Percentiles rank a stretch among this genome's conserved stretches.
phyloP scores from a whole-genome alignment of 2,797 vertebrate genomes.

The Furcifer pardalis region DNA sequence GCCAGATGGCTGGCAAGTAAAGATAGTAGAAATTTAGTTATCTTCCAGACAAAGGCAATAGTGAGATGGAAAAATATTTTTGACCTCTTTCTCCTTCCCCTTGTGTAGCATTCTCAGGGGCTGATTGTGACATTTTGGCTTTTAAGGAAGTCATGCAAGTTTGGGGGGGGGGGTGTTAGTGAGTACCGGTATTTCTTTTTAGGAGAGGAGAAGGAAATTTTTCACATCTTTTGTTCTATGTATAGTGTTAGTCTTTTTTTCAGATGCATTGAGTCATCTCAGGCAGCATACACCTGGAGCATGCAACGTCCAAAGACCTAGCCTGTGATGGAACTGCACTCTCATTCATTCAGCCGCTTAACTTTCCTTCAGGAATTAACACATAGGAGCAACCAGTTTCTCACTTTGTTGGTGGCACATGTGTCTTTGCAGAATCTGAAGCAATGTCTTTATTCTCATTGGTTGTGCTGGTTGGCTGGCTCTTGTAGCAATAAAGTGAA shows the following conservation, averaged over 20 bases:
- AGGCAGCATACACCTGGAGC: neutral
- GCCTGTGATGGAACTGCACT: neutral
- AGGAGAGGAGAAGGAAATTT: constrained; percentile 18
- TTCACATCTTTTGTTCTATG: constrained; percentile 43
- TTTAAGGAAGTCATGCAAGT: constrained; percentile 53
- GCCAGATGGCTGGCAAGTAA: constrained; percentile 51
- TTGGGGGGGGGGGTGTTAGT: too few relatives aligned
- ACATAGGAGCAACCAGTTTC: neutral
- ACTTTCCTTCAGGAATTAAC: neutral
- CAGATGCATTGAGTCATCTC: neutral
- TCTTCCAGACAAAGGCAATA: constrained; percentile 52
- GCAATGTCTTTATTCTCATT: neutral
- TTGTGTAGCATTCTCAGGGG: constrained; percentile 51
- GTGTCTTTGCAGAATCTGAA: too few relatives aligned
- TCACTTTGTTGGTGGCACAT: too few relatives aligned
- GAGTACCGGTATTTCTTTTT: constrained; percentile 17
- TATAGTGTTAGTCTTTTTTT: constrained; percentile 40
- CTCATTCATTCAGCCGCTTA: neutral
- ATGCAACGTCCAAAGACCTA: too few relatives aligned
- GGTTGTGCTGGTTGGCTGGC: neutral
- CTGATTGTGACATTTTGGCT: constrained; percentile 55
- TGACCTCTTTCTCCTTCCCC: constrained; percentile 30
- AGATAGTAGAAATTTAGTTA: constrained; percentile 53
- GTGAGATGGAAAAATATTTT: constrained; percentile 49
- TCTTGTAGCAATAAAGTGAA: neutral